Conservation (phyloP, 2,113 vertebrate species). For the Ammospiza nelsoni region DNA sequence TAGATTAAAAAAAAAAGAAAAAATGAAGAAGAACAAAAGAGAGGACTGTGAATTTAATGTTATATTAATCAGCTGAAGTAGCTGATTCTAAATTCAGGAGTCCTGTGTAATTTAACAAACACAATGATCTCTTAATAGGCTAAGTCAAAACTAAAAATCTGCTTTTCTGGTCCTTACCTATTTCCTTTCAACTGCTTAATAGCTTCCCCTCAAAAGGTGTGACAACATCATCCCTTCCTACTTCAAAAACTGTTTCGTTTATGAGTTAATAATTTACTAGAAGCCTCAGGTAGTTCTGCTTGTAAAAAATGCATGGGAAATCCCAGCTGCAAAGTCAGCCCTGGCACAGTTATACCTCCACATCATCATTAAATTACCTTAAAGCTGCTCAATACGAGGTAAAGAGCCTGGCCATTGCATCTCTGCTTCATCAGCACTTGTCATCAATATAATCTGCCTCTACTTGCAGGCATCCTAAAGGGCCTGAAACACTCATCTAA, state of each 20-base stretch:
- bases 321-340: conserved; percentile 20
- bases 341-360: neutral
- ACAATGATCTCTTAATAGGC: neutral
- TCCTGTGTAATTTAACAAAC: neutral
- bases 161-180: neutral
- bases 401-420: neutral
- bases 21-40: neutral
- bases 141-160: neutral
- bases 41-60: neutral
- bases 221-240: neutral
- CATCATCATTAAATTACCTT: neutral
- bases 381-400: neutral
- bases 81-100: neutral
- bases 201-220: neutral
- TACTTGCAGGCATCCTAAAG: neutral
- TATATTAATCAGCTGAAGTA: neutral
- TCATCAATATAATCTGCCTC: neutral
- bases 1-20: neutral
- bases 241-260: conserved; percentile 25
- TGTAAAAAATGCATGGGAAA: neutral
- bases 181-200: conserved; percentile 34
- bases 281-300: neutral
- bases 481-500: neutral
- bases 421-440: neutral
- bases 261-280: conserved; percentile 31